Conservation (phyloP, 1,140 invertebrate genomes). For the Dolichoris vasculosae region DNA sequence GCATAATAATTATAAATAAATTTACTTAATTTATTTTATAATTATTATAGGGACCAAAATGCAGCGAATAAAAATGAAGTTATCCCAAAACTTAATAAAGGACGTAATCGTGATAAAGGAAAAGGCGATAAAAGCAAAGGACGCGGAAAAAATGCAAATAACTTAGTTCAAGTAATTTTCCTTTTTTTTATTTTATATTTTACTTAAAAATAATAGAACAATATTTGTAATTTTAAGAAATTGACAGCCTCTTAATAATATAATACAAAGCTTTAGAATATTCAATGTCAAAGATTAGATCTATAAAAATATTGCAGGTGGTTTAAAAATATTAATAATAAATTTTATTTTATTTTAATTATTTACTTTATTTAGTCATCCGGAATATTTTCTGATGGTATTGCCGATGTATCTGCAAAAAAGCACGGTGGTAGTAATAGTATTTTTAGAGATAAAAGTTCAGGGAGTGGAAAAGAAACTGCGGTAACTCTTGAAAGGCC, state of each 20-base stretch:
- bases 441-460: conserved; percentile 51
- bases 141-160: conserved; percentile 55
- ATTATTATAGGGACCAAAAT: conserved; percentile 57
- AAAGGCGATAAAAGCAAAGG: conserved; percentile 55
- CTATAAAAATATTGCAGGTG: neutral
- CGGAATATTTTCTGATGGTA: conserved; percentile 69
- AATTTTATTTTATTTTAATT: neutral
- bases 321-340: neutral
- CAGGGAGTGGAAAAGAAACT: conserved; percentile 54
- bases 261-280: too few species aligned
- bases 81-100: conserved; percentile 30
- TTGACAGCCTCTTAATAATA: too few species aligned
- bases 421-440: conserved; percentile 43
- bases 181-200: conserved; percentile 11
- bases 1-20: neutral
- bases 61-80: conserved; percentile 51
- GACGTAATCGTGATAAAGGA: conserved; percentile 38
- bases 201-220: too few species aligned
- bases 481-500: conserved; percentile 59
- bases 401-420: conserved; percentile 54
- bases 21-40: neutral
- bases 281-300: neutral
- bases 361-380: conserved; percentile 60
- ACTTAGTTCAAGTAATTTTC: conserved; percentile 65
- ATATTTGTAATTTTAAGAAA: neutral